Conservation (phyloP, 1,140 invertebrate genomes). For the Temnothorax nylanderi region DNA sequence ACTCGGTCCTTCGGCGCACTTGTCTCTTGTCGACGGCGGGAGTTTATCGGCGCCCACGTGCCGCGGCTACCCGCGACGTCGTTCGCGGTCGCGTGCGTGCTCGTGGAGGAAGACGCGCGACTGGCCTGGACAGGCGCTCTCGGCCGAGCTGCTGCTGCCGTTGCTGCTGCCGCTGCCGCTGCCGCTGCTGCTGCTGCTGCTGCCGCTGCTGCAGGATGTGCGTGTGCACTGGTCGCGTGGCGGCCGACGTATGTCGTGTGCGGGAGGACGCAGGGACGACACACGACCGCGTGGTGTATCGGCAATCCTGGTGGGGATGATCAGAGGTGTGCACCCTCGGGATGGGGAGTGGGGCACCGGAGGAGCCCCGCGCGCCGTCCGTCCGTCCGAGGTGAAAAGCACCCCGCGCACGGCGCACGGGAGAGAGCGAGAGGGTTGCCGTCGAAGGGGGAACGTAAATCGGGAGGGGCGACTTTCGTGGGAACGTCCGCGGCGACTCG, state of each 20-base stretch:
- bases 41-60: slow-evolving; percentile 64
- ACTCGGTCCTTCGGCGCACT: slow-evolving; percentile 48
- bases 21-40: slow-evolving; percentile 34
- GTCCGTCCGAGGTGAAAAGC: slow-evolving; percentile 62
- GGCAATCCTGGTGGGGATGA: slow-evolving; percentile 61
- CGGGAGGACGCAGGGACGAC: slow-evolving; percentile 80
- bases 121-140: slow-evolving; percentile 1
- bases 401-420: slow-evolving; percentile 14
- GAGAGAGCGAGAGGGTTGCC: slow-evolving; percentile 30
- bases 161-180: not conserved
- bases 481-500: slow-evolving; percentile 81
- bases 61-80: slow-evolving; percentile 54
- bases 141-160: not conserved
- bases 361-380: not conserved
- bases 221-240: slow-evolving; percentile 85
- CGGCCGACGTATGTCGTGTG: slow-evolving; percentile 86
- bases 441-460: slow-evolving; percentile 60
- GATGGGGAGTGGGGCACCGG: slow-evolving; percentile 49
- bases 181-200: not conserved
- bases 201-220: slow-evolving; percentile 66
- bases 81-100: slow-evolving; percentile 64
- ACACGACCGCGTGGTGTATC: slow-evolving; percentile 81
- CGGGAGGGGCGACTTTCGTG: slow-evolving; percentile 80
- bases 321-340: slow-evolving; percentile 57
- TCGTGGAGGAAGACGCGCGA: slow-evolving; percentile 47